phyloP scores from a whole-genome alignment of 2,888 invertebrate genomes.

The Sipunculus nudus region DNA sequence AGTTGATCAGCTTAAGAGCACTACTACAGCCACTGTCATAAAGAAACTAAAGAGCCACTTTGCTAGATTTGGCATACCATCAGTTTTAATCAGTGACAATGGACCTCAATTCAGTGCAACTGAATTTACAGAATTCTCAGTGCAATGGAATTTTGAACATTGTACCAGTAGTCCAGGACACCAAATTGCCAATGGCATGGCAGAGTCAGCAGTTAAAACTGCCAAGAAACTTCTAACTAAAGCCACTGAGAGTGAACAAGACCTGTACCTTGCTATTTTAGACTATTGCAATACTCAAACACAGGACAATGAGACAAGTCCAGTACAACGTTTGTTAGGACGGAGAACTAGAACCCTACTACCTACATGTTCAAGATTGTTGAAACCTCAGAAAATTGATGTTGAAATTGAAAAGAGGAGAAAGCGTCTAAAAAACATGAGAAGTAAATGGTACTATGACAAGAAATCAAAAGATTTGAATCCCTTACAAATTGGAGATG shows the following conservation, averaged over 20 bases:
- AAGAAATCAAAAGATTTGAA: too few species aligned
- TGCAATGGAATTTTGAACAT: slow-evolving; percentile 4
- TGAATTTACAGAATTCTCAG: neutral
- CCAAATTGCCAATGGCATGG: neutral
- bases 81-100: slow-evolving; percentile 3
- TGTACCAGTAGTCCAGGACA: neutral
- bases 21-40: slow-evolving; percentile 26
- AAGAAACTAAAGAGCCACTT: slow-evolving; percentile 9
- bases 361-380: neutral
- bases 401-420: too few species aligned
- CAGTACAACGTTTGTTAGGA: too few species aligned
- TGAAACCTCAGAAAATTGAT: neutral
- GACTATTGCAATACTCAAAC: too few species aligned
- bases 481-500: too few species aligned
- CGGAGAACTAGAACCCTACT: neutral
- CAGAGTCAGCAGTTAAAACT: neutral
- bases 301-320: too few species aligned
- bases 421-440: too few species aligned
- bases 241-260: too few species aligned
- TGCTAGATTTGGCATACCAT: slow-evolving; percentile 10
- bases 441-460: too few species aligned
- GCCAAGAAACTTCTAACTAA: too few species aligned
- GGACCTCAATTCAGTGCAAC: neutral
- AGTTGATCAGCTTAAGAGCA: slow-evolving; percentile 29
- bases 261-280: too few species aligned